Conservation (phyloP, 2,797 vertebrate genomes). For the Orientallactaga sibirica region DNA sequence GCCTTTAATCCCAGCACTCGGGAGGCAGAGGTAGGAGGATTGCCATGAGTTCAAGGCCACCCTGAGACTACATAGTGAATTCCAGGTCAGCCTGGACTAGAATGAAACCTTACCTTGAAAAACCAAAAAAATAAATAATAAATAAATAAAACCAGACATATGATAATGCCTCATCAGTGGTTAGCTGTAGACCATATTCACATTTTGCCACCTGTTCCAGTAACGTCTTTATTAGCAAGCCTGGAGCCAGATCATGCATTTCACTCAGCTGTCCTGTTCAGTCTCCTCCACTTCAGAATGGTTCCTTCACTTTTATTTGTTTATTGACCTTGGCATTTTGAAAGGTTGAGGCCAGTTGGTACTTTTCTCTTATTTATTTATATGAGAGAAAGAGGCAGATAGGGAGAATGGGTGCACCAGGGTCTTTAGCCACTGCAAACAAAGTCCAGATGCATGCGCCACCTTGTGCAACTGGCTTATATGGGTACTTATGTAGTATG, state of each 20-base stretch:
- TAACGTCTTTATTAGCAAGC: conserved; percentile 3
- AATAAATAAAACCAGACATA: no score
- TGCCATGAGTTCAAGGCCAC: no score
- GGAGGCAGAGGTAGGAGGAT: no score
- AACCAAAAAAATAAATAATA: neutral
- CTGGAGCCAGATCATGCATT: neutral
- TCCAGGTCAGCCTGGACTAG: no score
- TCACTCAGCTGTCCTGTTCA: neutral
- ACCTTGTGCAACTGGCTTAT: no score
- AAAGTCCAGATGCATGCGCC: no score
- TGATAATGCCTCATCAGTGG: neutral
- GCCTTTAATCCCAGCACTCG: no score
- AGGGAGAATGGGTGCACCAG: no score
- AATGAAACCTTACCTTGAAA: no score
- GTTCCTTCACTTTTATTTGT: conserved; percentile 12
- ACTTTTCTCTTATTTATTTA: neutral
- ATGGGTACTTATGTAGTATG: neutral
- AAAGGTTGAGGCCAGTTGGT: conserved; percentile 11
- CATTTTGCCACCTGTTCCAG: neutral
- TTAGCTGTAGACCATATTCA: conserved; percentile 10
- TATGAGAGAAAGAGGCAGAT: no score
- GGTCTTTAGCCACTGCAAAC: no score
- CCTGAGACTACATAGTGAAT: no score
- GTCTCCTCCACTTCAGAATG: neutral
- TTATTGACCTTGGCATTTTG: conserved; percentile 19